phyloP scores from a whole-genome alignment of 2,113 vertebrate genomes.

The Lepidiolamprologus cunningtoni region DNA sequence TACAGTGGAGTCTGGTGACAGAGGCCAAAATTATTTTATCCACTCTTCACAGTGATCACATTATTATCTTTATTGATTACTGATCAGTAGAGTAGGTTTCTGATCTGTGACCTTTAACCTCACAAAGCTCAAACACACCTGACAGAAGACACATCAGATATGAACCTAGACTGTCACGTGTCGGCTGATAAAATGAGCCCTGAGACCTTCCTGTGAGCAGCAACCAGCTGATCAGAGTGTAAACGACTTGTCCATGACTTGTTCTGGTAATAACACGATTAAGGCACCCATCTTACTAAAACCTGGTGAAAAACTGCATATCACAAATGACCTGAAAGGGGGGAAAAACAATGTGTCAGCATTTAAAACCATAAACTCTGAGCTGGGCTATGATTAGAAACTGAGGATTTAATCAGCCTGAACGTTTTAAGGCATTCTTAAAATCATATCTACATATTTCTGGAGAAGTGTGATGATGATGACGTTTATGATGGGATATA shows the following conservation, averaged over 20 bases:
- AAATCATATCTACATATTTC: background rate
- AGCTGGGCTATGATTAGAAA: background rate
- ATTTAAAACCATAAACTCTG: background rate
- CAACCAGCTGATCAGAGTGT: background rate
- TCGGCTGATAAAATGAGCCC: background rate
- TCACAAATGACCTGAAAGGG: background rate
- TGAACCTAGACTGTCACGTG: background rate
- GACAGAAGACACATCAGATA: background rate
- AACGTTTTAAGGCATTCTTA: background rate
- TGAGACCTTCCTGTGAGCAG: background rate
- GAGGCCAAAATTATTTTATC: background rate
- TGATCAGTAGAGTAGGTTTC: background rate
- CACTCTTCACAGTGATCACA: background rate
- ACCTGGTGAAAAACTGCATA: background rate
- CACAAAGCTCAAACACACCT: background rate
- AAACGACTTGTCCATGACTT: background rate
- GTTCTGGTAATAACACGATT: background rate
- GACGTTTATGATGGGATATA: background rate
- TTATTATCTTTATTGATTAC: background rate
- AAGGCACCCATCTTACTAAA: background rate
- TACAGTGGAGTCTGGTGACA: background rate
- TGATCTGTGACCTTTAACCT: background rate
- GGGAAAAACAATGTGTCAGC: background rate
- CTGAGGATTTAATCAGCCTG: background rate
- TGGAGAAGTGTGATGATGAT: background rate